phyloP scores from a whole-genome alignment of 2,113 vertebrate genomes.

The Scolopax mira region DNA sequence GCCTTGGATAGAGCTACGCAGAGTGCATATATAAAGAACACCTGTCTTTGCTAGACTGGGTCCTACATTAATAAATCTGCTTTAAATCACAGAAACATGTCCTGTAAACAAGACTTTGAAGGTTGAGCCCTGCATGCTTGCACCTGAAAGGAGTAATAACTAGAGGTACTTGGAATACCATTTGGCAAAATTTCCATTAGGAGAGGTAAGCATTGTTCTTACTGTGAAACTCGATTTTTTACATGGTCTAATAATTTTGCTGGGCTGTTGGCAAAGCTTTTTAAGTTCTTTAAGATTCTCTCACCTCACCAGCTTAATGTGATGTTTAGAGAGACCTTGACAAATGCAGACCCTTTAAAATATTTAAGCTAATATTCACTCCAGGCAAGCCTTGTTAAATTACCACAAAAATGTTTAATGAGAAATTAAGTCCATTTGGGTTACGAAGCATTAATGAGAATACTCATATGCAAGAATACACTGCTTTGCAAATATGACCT shows the following conservation, averaged over 20 bases:
- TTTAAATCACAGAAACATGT: constrained; percentile 7
- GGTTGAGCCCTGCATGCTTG: background rate
- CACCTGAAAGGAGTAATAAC: background rate
- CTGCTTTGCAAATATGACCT: background rate
- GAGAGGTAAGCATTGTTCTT: background rate
- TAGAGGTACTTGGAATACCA: background rate
- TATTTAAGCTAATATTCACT: constrained; percentile 51
- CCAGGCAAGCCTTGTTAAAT: constrained; percentile 33
- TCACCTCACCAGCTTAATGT: constrained; percentile 10
- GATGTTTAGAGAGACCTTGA: constrained; percentile 12
- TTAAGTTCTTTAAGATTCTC: background rate
- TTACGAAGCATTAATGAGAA: constrained; percentile 29
- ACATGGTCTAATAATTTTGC: background rate
- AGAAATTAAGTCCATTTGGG: background rate
- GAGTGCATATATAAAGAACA: background rate
- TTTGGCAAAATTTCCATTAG: background rate
- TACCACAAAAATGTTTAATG: constrained; percentile 20
- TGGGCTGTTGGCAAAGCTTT: background rate
- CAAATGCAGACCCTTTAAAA: constrained; percentile 61
- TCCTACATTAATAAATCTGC: background rate
- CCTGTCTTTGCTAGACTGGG: background rate
- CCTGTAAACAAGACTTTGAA: background rate
- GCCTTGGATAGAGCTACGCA: background rate
- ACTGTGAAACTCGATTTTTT: background rate
- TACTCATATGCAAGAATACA: background rate